Evolutionary conservation across 2,797 vertebrate species (phyloP), one percentile per base, ranked within the genome.

Genomic region (Urocyon cinereoargenteus): DNA sequence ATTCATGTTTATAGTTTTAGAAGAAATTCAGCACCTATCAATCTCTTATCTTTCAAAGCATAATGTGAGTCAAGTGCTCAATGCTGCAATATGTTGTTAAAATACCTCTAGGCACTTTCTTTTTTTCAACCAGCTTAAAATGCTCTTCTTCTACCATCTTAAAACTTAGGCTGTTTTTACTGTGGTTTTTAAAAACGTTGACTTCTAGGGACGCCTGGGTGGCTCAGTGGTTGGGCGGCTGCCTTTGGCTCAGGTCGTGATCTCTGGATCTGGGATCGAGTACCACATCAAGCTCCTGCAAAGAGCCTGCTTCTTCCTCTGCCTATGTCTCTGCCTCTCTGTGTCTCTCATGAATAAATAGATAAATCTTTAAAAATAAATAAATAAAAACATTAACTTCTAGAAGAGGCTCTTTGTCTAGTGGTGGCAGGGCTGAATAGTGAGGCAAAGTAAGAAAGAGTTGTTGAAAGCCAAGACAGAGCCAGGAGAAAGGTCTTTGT

Each of bases 101-200:
- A 92, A 96, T 53, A 82, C 36, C 36, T 93, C 51, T 6, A 40
- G 96, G 62, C 82, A 86, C 31, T 86, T 92, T 73, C 62, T 91
- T 87, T 64, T 96, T 91, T 86, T 66, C 62, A 26, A 91, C 31
- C 21, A 49, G 45, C 24, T 61, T 94, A 90, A 96, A 97, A 68
- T 84, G 31, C 26, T 97, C 64, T 93, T 86, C 91, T 90, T 84
- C 73, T 84, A 62, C 40, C 31, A 75, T 84, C 22, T 77, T 34
- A 86, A 95, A 90, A 40, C 4, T 61, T 72, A 72, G 9, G n/a
- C n/a, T 88, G 12, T 91, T 86, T 45, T 93, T 81, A 34, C 57
- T 92, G 40, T 66, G 66, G 86, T 85, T 55, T 90, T 85, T 49
- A 82, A 92, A 89, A 31, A 51, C 21, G 49, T 53, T 89, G 86